Percentiles rank a stretch among this genome's conserved stretches.
These are phyloP conservation scores for Xiphophorus birchmanni DNA, from an alignment of 2,797 vertebrate genomes.

Conservation along the genomic window DNA sequence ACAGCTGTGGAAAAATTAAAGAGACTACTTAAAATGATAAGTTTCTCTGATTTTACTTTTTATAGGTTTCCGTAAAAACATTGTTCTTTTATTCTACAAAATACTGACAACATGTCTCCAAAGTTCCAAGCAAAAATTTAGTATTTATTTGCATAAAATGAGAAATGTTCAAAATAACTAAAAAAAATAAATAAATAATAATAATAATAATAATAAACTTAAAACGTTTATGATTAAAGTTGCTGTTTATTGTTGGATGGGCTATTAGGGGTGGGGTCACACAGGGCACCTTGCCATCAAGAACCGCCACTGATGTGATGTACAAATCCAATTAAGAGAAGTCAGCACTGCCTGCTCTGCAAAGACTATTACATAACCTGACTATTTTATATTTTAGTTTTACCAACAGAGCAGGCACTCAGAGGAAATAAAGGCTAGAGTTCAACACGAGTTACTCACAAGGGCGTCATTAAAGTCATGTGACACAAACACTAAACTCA, in stretches of 20 bases:
- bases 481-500: conserved; percentile 66
- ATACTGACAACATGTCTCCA: too few species aligned
- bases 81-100: too few species aligned
- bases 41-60: too few species aligned
- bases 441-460: conserved; percentile 74
- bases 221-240: too few species aligned
- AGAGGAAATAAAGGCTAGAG: conserved; percentile 1
- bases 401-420: background rate
- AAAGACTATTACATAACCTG: conserved; percentile 33
- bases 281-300: background rate
- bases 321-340: conserved; percentile 62
- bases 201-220: too few species aligned
- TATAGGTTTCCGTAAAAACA: too few species aligned
- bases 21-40: too few species aligned
- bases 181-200: too few species aligned
- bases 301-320: conserved; percentile 33
- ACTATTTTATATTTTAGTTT: background rate
- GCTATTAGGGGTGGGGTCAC: background rate
- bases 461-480: conserved; percentile 71
- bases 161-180: too few species aligned
- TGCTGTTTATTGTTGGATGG: background rate
- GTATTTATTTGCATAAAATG: too few species aligned
- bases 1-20: too few species aligned
- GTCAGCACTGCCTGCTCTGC: conserved; percentile 31
- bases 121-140: too few species aligned